phyloP scores from a whole-genome alignment of 1,140 invertebrate species.

The Sycobia sp. region DNA sequence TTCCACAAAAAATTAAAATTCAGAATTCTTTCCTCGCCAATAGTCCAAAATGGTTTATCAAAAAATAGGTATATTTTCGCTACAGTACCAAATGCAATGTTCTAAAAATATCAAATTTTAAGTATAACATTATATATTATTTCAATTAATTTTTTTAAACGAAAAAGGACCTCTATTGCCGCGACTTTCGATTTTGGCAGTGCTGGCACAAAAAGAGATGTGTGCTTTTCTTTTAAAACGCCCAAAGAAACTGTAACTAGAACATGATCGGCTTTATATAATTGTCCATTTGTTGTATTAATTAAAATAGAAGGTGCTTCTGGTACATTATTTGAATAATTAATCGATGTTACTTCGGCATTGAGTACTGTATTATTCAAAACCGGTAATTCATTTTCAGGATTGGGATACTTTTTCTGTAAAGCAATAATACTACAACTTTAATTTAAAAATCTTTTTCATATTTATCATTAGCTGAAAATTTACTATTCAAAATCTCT shows the following conservation, averaged over 20 bases:
- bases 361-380: slow-evolving; percentile 48
- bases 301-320: slow-evolving; percentile 43
- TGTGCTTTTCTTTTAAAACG: slow-evolving; percentile 54
- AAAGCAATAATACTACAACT: not conserved
- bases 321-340: slow-evolving; percentile 43
- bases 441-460: no score
- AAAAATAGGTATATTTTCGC: slow-evolving; percentile 76
- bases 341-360: slow-evolving; percentile 48
- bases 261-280: slow-evolving; percentile 53
- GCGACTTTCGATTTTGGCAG: slow-evolving; percentile 48
- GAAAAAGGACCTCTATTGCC: slow-evolving; percentile 48
- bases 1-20: slow-evolving; percentile 63
- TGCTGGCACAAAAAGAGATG: slow-evolving; percentile 51
- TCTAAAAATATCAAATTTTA: no score
- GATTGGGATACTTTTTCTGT: slow-evolving; percentile 50
- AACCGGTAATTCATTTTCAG: slow-evolving; percentile 44
- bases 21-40: slow-evolving; percentile 49
- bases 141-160: no score
- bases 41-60: slow-evolving; percentile 66
- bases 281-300: slow-evolving; percentile 45
- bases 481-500: not conserved
- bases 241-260: slow-evolving; percentile 60
- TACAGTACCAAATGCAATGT: slow-evolving; percentile 65
- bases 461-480: no score
- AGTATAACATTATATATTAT: no score